These are phyloP conservation scores for Ophraella communa DNA, from an alignment of 2,888 invertebrate species.

Conservation along the genomic window DNA sequence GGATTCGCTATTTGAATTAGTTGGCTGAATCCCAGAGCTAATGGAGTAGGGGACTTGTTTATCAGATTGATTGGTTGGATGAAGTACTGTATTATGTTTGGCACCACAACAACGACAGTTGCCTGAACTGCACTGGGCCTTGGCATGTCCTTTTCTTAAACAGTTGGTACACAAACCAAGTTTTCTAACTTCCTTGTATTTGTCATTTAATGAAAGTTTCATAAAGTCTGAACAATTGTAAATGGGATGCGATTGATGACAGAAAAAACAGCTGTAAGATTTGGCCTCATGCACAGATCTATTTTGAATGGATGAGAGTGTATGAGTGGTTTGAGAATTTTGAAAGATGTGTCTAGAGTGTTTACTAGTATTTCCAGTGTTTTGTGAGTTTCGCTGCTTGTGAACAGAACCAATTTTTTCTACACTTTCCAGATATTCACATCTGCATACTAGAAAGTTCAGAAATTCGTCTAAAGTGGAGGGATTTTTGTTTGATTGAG, in stretches of 20 bases:
- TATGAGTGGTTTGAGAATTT: background rate
- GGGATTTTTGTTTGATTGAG: too few relatives aligned
- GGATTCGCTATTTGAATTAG: background rate
- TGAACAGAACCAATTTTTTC: background rate
- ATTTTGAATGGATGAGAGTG: background rate
- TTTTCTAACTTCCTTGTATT: background rate
- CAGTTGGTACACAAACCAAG: background rate
- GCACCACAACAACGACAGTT: background rate
- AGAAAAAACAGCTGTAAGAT: background rate
- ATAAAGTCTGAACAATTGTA: background rate
- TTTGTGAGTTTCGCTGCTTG: background rate
- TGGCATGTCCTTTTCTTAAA: background rate
- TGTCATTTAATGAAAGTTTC: background rate
- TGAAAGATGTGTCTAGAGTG: background rate
- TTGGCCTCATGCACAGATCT: background rate
- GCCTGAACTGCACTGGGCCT: background rate
- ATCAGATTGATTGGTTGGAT: background rate
- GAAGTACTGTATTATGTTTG: background rate
- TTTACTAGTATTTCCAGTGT: background rate
- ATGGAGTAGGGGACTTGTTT: background rate
- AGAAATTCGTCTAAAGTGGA: background rate
- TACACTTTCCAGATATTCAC: constrained; percentile 5
- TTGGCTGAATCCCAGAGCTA: background rate
- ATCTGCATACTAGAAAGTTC: background rate
- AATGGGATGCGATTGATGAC: background rate